These are phyloP conservation scores for Cyprinella venusta DNA, from an alignment of 2,797 vertebrate species.

Conservation along the genomic window DNA sequence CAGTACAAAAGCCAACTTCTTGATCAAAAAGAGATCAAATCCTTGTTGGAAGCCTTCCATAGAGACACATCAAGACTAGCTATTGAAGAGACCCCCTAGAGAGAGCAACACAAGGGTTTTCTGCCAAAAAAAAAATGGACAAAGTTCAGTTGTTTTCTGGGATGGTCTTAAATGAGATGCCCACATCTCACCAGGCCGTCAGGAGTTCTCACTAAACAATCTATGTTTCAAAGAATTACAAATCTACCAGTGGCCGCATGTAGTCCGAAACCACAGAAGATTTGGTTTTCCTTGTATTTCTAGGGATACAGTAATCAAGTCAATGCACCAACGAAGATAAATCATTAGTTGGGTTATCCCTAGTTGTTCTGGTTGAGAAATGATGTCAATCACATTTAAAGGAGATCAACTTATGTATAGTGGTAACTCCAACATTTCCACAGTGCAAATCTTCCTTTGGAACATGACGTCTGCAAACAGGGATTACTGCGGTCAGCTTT, in stretches of 20 bases:
- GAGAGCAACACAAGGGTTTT: slow-evolving; percentile 10
- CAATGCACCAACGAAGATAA: slow-evolving; percentile 30
- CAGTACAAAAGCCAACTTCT: slow-evolving; percentile 23
- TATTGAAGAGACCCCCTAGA: slow-evolving; percentile 32
- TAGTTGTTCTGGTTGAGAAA: slow-evolving; percentile 33
- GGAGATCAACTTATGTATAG: slow-evolving; percentile 39
- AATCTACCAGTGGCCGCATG: slow-evolving; percentile 24
- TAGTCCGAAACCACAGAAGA: slow-evolving; percentile 47
- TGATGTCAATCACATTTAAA: slow-evolving; percentile 30
- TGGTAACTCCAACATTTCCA: slow-evolving; percentile 46
- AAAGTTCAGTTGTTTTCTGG: slow-evolving; percentile 40
- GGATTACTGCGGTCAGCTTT: slow-evolving; percentile 50
- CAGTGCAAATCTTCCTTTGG: slow-evolving; percentile 29
- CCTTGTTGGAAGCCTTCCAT: slow-evolving; percentile 43
- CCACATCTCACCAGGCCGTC: slow-evolving; percentile 6
- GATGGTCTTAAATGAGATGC: slow-evolving; percentile 16
- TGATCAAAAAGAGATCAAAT: slow-evolving; percentile 15
- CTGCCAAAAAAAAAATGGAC: slow-evolving; percentile 2
- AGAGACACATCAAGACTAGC: slow-evolving; percentile 33
- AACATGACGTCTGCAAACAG: slow-evolving; percentile 36
- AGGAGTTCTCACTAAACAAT: slow-evolving; percentile 34
- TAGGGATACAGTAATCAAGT: slow-evolving; percentile 15
- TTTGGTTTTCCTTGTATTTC: slow-evolving; percentile 34
- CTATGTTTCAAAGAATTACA: slow-evolving; percentile 39
- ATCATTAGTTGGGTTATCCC: slow-evolving; percentile 37